Evolutionary conservation across 1,140 invertebrate species (phyloP).

Genomic region (Acromyrmex echinatior): DNA sequence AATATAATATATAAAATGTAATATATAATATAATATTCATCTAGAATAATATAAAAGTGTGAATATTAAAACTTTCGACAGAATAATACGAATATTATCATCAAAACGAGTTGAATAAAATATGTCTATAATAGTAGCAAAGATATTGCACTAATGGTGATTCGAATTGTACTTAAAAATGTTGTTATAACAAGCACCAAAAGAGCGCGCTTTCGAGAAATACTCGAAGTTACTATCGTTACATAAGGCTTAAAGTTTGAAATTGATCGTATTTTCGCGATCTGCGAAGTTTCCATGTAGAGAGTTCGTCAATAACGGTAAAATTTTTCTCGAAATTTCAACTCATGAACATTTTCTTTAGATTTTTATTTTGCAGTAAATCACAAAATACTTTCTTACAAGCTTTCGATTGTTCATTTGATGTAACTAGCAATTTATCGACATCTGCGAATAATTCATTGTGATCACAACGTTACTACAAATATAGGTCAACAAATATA

Average conservation of each 20-base stretch:
- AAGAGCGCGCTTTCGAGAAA: not conserved
- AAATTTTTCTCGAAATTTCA: constrained; percentile 37
- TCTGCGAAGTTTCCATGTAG: not conserved
- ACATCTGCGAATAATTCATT: constrained; percentile 13
- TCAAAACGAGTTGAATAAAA: not conserved
- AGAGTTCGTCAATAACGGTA: constrained; percentile 23
- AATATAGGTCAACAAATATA: constrained; percentile 13
- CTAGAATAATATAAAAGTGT: not conserved
- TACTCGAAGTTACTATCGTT: constrained; percentile 21
- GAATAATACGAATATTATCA: not conserved
- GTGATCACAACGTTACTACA: not conserved
- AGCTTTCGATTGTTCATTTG: constrained; percentile 1
- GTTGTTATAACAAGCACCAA: not conserved
- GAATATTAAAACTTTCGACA: not conserved
- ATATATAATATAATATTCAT: not conserved
- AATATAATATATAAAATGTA: too few species aligned
- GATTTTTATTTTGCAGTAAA: constrained; percentile 28
- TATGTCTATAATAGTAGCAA: not conserved
- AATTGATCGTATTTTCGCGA: constrained; percentile 47
- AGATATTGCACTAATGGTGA: not conserved
- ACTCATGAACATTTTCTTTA: not conserved
- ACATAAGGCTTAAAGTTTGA: constrained; percentile 29
- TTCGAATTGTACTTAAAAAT: constrained; percentile 18
- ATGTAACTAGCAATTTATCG: constrained; percentile 21
- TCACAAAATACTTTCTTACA: constrained; percentile 24